These are phyloP conservation scores for Heliconius melpomene DNA, from an alignment of 1,140 invertebrate species.

Conservation along the genomic window DNA sequence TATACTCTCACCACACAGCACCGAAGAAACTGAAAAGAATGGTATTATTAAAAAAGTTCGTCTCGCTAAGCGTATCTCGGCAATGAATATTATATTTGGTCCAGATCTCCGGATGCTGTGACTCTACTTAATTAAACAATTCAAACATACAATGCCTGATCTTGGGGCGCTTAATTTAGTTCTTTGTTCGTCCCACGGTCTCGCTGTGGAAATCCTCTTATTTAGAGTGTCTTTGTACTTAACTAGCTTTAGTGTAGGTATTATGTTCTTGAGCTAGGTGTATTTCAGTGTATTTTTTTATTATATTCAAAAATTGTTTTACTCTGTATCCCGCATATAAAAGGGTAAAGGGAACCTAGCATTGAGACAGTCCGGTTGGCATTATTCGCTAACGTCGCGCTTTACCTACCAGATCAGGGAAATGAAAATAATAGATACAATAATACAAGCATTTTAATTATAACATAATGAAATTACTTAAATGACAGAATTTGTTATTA, in stretches of 20 bases:
- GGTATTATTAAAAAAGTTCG: slow-evolving; percentile 1
- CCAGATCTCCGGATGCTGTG: slow-evolving; percentile 13
- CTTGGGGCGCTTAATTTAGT: slow-evolving; percentile 43
- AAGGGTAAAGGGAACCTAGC: too few relatives aligned
- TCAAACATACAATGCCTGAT: slow-evolving; percentile 36
- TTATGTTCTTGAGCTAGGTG: not conserved
- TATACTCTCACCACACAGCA: not conserved
- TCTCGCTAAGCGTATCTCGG: not conserved
- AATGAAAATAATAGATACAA: too few relatives aligned
- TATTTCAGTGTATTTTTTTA: not conserved
- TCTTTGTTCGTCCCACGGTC: slow-evolving; percentile 38
- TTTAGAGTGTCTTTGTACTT: slow-evolving; percentile 32
- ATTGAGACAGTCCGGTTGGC: too few relatives aligned
- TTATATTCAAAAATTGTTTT: not conserved
- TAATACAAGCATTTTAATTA: too few relatives aligned
- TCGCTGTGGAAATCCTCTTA: slow-evolving; percentile 30
- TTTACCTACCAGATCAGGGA: too few relatives aligned
- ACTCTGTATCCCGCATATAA: too few relatives aligned
- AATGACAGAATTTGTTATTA: too few relatives aligned
- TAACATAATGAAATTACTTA: too few relatives aligned
- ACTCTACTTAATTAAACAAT: slow-evolving; percentile 44
- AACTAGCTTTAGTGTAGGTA: slow-evolving; percentile 12
- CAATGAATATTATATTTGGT: slow-evolving; percentile 13
- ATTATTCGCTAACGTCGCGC: too few relatives aligned
- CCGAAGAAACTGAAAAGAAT: not conserved